Percentiles rank a stretch among this genome's conserved stretches.
Conservation (phyloP, 2,113 vertebrate species). For the Romanogobio albipinnatus region DNA sequence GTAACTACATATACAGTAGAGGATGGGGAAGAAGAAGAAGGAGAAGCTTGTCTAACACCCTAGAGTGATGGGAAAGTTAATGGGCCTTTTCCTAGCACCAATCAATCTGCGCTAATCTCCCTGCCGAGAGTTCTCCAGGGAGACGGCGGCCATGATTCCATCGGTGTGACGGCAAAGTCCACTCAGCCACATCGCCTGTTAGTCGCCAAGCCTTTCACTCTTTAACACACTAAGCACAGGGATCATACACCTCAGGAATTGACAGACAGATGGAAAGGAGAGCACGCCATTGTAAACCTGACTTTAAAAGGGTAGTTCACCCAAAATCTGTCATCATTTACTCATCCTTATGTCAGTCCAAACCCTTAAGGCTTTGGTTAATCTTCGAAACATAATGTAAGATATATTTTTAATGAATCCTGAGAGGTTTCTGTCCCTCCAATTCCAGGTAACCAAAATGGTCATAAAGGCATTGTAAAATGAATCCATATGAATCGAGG, state of each 20-base stretch:
- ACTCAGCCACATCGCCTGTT: slow-evolving; percentile 25
- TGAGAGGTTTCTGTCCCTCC: too few relatives aligned
- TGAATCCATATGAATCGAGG: too few relatives aligned
- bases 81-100: slow-evolving; percentile 58
- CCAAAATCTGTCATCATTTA: neutral
- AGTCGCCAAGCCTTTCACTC: slow-evolving; percentile 16
- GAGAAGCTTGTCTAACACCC: slow-evolving; percentile 48
- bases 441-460: too few relatives aligned
- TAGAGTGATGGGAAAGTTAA: slow-evolving; percentile 64
- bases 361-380: too few relatives aligned
- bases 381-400: too few relatives aligned
- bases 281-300: neutral
- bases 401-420: too few relatives aligned
- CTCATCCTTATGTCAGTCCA: too few relatives aligned
- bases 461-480: too few relatives aligned
- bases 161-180: slow-evolving; percentile 47
- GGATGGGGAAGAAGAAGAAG: slow-evolving; percentile 34
- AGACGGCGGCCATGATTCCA: slow-evolving; percentile 52
- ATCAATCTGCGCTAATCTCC: slow-evolving; percentile 64
- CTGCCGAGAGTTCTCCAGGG: slow-evolving; percentile 50
- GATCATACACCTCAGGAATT: neutral
- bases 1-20: slow-evolving; percentile 34
- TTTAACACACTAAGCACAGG: slow-evolving; percentile 3
- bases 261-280: neutral
- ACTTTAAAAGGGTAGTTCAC: neutral